A percentile compares a stretch with the other conserved stretches of the same genome.
Evolutionary conservation across 2,113 vertebrate genomes (phyloP).

Genomic region (Lepus europaeus): DNA sequence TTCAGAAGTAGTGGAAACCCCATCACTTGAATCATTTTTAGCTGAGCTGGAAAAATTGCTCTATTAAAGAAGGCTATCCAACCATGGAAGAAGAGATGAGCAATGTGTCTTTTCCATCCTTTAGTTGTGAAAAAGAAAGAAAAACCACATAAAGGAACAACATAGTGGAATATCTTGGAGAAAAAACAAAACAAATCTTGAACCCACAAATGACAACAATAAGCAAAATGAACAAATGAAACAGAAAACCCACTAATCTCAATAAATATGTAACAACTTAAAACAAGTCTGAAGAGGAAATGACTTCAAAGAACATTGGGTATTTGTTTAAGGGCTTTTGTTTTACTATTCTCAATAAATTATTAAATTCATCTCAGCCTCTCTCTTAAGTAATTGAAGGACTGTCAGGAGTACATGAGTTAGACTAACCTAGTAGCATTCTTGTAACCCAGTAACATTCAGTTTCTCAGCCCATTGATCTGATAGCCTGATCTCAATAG

Average conservation of each 20-base stretch:
- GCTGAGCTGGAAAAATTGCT: constrained; percentile 70
- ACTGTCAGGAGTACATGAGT: not conserved
- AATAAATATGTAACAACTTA: not conserved
- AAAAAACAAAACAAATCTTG: constrained; percentile 57
- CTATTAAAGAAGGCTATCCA: constrained; percentile 57
- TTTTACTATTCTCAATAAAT: constrained; percentile 38
- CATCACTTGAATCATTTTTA: constrained; percentile 68
- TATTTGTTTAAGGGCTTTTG: constrained; percentile 13
- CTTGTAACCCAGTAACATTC: not conserved
- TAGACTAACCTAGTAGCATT: not conserved
- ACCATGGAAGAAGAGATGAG: constrained; percentile 74
- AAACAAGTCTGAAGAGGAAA: not conserved
- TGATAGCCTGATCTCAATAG: not conserved
- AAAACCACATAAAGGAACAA: constrained; percentile 67
- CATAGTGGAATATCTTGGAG: constrained; percentile 28
- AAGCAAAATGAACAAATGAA: constrained; percentile 55
- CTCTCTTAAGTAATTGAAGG: not conserved
- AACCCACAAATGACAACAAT: constrained; percentile 69
- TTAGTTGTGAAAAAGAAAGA: constrained; percentile 70
- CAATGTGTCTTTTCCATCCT: constrained; percentile 76
- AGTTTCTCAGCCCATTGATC: not conserved
- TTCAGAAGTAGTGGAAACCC: constrained; percentile 72
- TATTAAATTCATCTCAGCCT: not conserved
- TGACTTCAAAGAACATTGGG: not conserved
- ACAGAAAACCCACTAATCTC: constrained; percentile 68